A percentile compares a stretch with the other conserved stretches of the same genome.
Conservation (phyloP, 2,888 invertebrate species). For the Spilosoma lubricipeda region DNA sequence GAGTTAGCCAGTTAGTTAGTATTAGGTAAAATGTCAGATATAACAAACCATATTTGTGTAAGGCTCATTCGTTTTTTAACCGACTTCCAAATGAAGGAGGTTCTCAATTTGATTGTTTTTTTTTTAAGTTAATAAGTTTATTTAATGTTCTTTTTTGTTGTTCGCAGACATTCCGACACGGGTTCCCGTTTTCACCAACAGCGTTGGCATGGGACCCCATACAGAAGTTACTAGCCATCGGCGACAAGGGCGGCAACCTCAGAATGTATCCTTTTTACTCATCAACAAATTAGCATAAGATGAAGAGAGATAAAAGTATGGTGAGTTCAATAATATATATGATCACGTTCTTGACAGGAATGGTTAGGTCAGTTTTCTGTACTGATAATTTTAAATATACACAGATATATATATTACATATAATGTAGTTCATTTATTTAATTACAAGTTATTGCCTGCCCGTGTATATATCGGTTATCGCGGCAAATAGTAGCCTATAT, state of each 20-base stretch:
- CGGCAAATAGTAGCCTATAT: too few species aligned
- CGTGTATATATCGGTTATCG: too few species aligned
- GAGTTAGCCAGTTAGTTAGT: too few species aligned
- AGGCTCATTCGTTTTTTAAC: not conserved
- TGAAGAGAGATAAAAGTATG: not conserved
- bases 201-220: conserved; percentile 99
- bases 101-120: too few species aligned
- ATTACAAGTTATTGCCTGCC: too few species aligned
- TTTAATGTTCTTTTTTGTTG: conserved; percentile 58
- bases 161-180: conserved; percentile 98
- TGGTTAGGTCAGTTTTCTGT: not conserved
- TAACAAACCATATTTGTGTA: not conserved
- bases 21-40: not conserved
- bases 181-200: conserved; percentile 99
- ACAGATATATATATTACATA: too few species aligned
- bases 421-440: too few species aligned
- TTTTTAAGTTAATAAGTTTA: not conserved
- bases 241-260: conserved; percentile 97
- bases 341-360: not conserved
- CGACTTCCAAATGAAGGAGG: too few species aligned
- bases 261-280: conserved; percentile 95
- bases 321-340: not conserved
- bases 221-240: conserved; percentile 98
- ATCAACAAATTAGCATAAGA: not conserved
- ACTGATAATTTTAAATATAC: not conserved